phyloP scores from a whole-genome alignment of 2,797 vertebrate species.

The Malurus splendens region DNA sequence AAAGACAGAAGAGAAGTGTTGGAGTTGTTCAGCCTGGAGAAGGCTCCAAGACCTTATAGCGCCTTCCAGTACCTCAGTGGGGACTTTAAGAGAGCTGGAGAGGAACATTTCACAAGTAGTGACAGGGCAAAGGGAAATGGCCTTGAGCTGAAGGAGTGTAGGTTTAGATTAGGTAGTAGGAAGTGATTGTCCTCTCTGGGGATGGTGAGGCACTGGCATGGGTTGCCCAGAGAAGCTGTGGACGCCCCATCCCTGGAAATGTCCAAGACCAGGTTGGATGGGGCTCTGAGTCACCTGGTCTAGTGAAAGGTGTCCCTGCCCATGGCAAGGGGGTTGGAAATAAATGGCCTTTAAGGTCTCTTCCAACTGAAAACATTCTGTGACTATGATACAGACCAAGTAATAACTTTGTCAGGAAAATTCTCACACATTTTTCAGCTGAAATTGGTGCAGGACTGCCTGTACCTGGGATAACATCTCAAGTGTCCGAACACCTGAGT shows the following conservation, averaged over 20 bases:
- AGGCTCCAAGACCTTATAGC: not conserved
- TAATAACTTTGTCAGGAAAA: not conserved
- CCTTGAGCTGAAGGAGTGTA: not conserved
- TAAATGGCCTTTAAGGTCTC: not conserved
- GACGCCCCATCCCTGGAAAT: not conserved
- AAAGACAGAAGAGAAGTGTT: not conserved
- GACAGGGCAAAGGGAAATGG: not conserved
- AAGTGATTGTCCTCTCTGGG: not conserved
- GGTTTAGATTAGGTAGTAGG: not conserved
- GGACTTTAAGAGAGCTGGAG: not conserved
- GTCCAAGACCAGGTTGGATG: not conserved
- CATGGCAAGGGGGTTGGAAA: not conserved
- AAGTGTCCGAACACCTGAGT: not conserved
- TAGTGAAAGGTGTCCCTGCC: not conserved
- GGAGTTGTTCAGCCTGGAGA: not conserved
- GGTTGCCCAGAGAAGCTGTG: accelerated
- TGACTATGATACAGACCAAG: not conserved
- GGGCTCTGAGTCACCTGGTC: not conserved
- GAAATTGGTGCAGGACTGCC: not conserved
- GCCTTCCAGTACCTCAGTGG: not conserved
- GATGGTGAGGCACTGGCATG: not conserved
- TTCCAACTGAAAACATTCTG: not conserved
- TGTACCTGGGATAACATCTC: not conserved
- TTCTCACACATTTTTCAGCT: not conserved
- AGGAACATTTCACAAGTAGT: not conserved